phyloP scores from a whole-genome alignment of 1,140 invertebrate genomes.

The Coenobita brevimanus region DNA sequence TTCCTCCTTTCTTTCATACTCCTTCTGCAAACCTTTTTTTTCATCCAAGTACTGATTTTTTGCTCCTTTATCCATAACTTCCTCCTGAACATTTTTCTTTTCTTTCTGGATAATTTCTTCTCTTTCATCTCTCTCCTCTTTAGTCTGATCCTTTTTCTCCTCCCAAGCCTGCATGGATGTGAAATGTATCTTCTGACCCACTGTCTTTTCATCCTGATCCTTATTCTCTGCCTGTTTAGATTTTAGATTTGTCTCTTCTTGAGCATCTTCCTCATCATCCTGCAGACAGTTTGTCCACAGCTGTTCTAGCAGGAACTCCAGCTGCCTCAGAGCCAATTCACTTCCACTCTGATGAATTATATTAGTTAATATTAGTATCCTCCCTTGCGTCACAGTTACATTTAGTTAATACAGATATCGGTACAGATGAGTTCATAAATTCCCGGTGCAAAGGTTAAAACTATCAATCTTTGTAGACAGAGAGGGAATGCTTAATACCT shows the following conservation, averaged over 20 bases:
- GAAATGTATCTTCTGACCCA: neutral
- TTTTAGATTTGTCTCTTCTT: too few species aligned
- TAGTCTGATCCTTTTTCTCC: neutral
- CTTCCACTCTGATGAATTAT: constrained; percentile 39
- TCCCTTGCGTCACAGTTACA: too few species aligned
- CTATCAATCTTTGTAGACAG: too few species aligned
- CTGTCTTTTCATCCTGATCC: too few species aligned
- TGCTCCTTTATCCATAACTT: too few species aligned
- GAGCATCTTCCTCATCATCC: neutral
- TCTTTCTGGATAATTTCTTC: neutral
- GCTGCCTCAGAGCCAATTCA: constrained; percentile 33
- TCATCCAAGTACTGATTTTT: neutral
- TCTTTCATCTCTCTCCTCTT: neutral
- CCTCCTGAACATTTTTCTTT: neutral
- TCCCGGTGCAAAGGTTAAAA: too few species aligned
- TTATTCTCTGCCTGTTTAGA: too few species aligned
- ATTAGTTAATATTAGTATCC: too few species aligned
- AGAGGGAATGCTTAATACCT: too few species aligned
- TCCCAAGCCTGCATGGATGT: neutral
- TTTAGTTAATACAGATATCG: too few species aligned
- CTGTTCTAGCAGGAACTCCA: constrained; percentile 20
- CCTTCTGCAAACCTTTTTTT: neutral
- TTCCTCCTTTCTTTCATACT: neutral
- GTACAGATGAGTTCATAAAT: too few species aligned
- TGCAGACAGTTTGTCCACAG: constrained; percentile 15